Base-by-base conservation (phyloP, 2,797 vertebrate genomes). In the Cyprinodon diabolis region DNA sequence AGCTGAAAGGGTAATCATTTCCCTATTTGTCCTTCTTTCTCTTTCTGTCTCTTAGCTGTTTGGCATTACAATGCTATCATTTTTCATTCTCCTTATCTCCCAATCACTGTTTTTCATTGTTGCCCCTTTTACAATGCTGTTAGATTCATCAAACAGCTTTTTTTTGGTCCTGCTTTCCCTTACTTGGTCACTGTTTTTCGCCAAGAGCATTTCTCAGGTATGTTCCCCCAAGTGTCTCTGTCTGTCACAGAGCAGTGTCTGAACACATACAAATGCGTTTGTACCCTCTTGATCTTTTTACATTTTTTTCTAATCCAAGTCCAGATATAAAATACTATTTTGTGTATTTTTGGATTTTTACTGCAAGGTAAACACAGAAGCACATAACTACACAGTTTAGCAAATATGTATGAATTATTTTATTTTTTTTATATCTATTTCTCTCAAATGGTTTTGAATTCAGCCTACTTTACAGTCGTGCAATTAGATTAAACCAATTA, bases 151-250 rank as follows among this genome's bases (percentile, higher is more conserved):
- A 37, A 56, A 51, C 47, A 52, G 69, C 76, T 77, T 72, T 73
- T 82, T 91, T 58, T 78, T 76, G 4, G 40, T 43, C 57, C 69
- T 82, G 82, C 81, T 71, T 90, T 83, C 73, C 69, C 74, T 83
- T 69, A 68, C 43, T 66, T 75, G 75, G 76, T 51, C 72, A 65
- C 78, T 75, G 78, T 63, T 70, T 78, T 79, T 76, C 71, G 82
- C 84, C 60, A 62, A 48, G 63, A 75, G 66, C 63, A 2, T 49
- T 75, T 71, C 65, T 73, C 66, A 52, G 51, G 51, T 40, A 21
- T n/a, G 30, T 74, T 68, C 56, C 37, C 73, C 68, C 47, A 72
- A 45, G 47, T 54, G 62, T 19, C 66, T 62, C 56, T 54, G 67
- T 85, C 75, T 54, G 67, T 85, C 75, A 78, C 82, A 66, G 66